Conservation (phyloP, 2,888 invertebrate genomes). For the Pinctada fucata region DNA sequence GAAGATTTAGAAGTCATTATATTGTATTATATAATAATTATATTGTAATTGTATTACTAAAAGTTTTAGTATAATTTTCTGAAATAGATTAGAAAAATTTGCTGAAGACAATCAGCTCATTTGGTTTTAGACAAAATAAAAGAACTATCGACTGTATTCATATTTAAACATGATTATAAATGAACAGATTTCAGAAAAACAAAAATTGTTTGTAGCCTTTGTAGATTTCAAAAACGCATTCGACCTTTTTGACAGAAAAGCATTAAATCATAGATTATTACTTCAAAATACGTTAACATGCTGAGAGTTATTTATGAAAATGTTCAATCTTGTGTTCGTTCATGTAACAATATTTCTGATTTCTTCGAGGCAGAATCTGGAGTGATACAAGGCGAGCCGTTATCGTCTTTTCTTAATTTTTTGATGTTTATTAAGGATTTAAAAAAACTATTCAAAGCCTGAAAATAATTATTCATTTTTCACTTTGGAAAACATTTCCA, state of each 20-base stretch:
- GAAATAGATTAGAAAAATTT: conserved; percentile 16
- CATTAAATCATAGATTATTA: conserved; percentile 15
- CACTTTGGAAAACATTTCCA: background rate
- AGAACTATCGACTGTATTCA: conserved; percentile 19
- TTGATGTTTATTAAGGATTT: conserved; percentile 16
- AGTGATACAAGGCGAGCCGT: conserved; percentile 18
- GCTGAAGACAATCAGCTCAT: conserved; percentile 18
- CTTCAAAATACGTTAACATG: background rate
- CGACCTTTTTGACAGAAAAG: conserved; percentile 17
- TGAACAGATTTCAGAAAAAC: background rate
- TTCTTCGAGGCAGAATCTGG: background rate
- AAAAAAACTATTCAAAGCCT: background rate
- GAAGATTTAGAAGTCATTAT: no score
- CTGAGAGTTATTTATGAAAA: conserved; percentile 15
- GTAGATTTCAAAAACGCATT: conserved; percentile 30
- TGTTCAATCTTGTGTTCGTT: conserved; percentile 5
- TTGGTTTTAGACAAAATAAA: conserved; percentile 22
- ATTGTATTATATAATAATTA: no score
- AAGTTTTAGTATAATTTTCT: conserved; percentile 9
- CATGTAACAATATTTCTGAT: background rate
- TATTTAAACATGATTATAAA: conserved; percentile 7
- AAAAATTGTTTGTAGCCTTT: conserved; percentile 21
- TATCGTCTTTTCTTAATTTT: conserved; percentile 19
- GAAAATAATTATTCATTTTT: background rate
- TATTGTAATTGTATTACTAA: background rate